A percentile compares a stretch with the other conserved stretches of the same genome.
Conservation (phyloP, 1,140 invertebrate genomes). For the Mylabris phalerata region DNA sequence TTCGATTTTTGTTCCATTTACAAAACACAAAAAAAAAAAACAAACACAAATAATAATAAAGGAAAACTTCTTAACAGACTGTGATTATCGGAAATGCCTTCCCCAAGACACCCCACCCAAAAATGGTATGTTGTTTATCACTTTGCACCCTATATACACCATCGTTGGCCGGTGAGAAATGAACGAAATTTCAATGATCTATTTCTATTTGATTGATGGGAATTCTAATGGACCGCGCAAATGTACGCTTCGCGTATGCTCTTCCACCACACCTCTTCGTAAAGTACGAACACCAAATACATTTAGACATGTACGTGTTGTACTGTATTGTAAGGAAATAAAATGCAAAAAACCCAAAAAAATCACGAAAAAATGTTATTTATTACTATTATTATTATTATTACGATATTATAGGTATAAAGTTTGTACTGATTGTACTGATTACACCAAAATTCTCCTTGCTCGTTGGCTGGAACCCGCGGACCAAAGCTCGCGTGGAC, state of each 20-base stretch:
- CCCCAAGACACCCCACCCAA: slow-evolving; percentile 23
- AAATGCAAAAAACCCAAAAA: neutral
- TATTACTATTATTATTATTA: neutral
- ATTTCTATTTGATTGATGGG: neutral
- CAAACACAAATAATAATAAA: too few species aligned
- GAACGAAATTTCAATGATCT: too few species aligned
- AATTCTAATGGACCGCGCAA: neutral
- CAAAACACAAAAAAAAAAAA: too few species aligned
- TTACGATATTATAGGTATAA: neutral
- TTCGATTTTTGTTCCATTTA: too few species aligned
- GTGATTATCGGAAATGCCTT: slow-evolving; percentile 44
- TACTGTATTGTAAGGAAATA: slow-evolving; percentile 14
- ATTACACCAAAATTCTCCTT: slow-evolving; percentile 36
- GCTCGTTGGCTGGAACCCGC: slow-evolving; percentile 41
- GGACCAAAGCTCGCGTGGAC: slow-evolving; percentile 37
- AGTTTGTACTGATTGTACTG: slow-evolving; percentile 37
- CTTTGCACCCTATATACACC: slow-evolving; percentile 17
- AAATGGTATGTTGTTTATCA: slow-evolving; percentile 23
- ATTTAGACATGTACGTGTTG: slow-evolving; percentile 27
- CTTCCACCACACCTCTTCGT: slow-evolving; percentile 31
- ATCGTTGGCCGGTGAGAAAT: too few species aligned
- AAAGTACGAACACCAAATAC: slow-evolving; percentile 35
- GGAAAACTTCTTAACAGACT: slow-evolving; percentile 40
- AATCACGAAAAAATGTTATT: neutral
- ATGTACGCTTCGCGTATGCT: slow-evolving; percentile 16